Base-by-base conservation (phyloP, 92 coral and sea anemone species). In the Palythoa grandis region DNA sequence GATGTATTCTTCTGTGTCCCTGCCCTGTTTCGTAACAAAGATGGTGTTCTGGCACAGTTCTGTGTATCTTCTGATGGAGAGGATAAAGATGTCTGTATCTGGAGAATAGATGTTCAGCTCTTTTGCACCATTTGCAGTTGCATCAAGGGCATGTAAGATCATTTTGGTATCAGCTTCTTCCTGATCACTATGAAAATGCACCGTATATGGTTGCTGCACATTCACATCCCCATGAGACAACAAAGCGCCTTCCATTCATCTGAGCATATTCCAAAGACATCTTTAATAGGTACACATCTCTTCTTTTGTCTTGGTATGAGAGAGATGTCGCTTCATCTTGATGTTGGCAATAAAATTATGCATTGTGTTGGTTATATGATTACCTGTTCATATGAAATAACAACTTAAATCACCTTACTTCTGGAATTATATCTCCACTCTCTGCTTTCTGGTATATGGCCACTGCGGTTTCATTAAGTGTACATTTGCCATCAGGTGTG, bases 71-170 rank as follows among this genome's bases (percentile, higher is more conserved):
- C 92, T 43, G 0, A 85, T 10, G 65, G 86, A 57, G 1, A 89
- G 43, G 0, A 78, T 57, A 63, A 85, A 89, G 68, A 40, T 79
- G 83, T 22, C 78, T 78, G 63, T 60, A 76, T 52, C 78, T 5
- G 69, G 69, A 22, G 0, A 63, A 23, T 63, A 79, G 67, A 88
- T 83, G 50, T 43, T 43, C 52, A 83, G 25, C 11, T 2, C 16
- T 11, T 87, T 75, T 74, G 91, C 88, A n/a, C 91, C 91, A 11
- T 76, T 53, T 9, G 83, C 68, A 19, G 88, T 73, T 53, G 85
- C 88, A 85, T 83, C 88, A 70, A 89, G 86, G 19, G 87, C 86
- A 82, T 60, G 66, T n/a, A 60, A 16, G 0, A 60, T 60, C 19
- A 60, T 12, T 22, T 17, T 60, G 6, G n/a, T 60, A 16, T 60